Evolutionary conservation across 23 tunicate species (phyloP).

Genomic region (Aplidium turbinatum): DNA sequence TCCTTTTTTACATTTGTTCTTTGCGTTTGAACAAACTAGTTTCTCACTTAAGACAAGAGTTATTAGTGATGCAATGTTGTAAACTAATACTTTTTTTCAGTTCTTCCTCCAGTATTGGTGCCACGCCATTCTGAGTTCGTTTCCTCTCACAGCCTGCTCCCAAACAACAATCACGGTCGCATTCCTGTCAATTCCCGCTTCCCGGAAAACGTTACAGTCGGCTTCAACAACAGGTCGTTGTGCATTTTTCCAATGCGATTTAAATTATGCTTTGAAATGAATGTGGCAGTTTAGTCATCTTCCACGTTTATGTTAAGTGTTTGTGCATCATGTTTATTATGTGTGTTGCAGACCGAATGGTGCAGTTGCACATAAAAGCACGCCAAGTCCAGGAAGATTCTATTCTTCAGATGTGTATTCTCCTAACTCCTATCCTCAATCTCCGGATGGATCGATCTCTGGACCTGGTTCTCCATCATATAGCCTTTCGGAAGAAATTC

Average conservation of each 20-base stretch:
- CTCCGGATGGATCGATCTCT: conserved; percentile 83
- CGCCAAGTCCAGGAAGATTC: conserved; percentile 44
- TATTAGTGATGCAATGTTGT: no score
- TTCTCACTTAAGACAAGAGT: no score
- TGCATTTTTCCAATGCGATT: no score
- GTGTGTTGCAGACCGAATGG: no score
- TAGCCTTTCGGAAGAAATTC: conserved; percentile 90
- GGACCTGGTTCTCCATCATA: conserved; percentile 80
- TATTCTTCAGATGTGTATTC: conserved; percentile 34
- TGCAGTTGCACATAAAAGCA: conserved; percentile 18
- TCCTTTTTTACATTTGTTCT: no score
- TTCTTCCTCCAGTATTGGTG: conserved; percentile 97
- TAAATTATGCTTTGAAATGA: no score
- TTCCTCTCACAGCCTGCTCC: conserved; percentile 94
- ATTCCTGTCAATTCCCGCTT: conserved; percentile 80
- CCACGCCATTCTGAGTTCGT: conserved; percentile 96
- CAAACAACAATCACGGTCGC: conserved; percentile 22
- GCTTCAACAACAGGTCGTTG: background rate
- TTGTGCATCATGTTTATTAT: no score
- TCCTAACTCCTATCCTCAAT: conserved; percentile 55
- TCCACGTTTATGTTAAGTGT: no score
- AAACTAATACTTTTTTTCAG: conserved; percentile 57
- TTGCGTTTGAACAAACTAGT: no score
- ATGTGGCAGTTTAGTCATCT: no score
- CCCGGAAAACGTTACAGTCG: conserved; percentile 28